phyloP scores from a whole-genome alignment of 2,888 invertebrate genomes.

The Tolmerus cingulatus region DNA sequence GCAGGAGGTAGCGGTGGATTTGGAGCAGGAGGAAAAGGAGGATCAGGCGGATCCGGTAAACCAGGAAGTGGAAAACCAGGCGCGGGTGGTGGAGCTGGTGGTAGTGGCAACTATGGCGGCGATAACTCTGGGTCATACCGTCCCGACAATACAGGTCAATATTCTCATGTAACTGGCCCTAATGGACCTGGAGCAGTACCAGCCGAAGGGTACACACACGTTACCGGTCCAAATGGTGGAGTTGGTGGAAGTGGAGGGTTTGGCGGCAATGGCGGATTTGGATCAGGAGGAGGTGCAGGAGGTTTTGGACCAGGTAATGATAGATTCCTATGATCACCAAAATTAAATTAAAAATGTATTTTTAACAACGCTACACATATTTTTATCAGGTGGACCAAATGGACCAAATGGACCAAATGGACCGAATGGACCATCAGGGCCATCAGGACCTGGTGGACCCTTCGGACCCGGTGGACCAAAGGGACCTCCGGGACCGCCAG shows the following conservation, averaged over 20 bases:
- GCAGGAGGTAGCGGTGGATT: conserved; percentile 23
- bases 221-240: conserved; percentile 44
- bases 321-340: neutral
- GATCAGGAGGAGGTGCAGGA: conserved; percentile 52
- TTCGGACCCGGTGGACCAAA: conserved; percentile 49
- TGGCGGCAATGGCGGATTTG: conserved; percentile 40
- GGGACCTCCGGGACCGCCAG: conserved; percentile 48
- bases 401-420: conserved; percentile 58
- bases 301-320: conserved; percentile 46
- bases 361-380: neutral
- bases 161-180: conserved; percentile 45
- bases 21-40: conserved; percentile 24
- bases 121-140: conserved; percentile 29
- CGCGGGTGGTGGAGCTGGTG: conserved; percentile 3
- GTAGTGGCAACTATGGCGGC: conserved; percentile 31
- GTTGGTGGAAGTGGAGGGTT: conserved; percentile 47
- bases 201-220: conserved; percentile 32
- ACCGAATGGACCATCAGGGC: conserved; percentile 55
- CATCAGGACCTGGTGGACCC: conserved; percentile 60
- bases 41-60: conserved; percentile 52
- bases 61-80: conserved; percentile 4
- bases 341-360: neutral
- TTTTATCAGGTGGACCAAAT: neutral
- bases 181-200: conserved; percentile 50
- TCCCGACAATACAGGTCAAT: conserved; percentile 46